These are phyloP conservation scores for Urocynchramus pylzowi DNA, from an alignment of 2,113 vertebrate genomes.

Conservation along the genomic window DNA sequence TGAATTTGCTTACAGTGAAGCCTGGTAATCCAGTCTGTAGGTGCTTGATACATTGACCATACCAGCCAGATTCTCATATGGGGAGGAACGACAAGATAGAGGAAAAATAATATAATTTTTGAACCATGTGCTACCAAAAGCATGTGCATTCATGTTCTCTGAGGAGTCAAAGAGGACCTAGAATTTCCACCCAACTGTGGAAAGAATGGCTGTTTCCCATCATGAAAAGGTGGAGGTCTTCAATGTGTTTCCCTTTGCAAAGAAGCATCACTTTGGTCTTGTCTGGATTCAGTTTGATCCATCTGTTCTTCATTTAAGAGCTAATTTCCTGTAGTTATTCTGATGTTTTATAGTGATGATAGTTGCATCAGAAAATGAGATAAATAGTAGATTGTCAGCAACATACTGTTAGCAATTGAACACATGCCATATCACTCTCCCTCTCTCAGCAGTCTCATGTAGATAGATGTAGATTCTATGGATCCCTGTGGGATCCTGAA, in stretches of 20 bases:
- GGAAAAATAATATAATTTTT: not conserved
- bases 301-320: constrained; percentile 59
- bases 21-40: not conserved
- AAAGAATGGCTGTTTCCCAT: constrained; percentile 50
- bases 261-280: constrained; percentile 59
- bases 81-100: not conserved
- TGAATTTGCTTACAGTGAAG: not conserved
- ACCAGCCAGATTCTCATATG: not conserved
- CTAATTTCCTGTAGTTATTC: constrained; percentile 71
- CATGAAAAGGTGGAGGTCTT: constrained; percentile 60
- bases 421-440: constrained; percentile 55
- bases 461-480: constrained; percentile 11
- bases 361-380: constrained; percentile 69
- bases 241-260: constrained; percentile 45
- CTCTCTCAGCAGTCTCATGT: constrained; percentile 51
- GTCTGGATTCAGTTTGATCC: constrained; percentile 59
- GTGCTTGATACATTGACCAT: not conserved
- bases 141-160: not conserved
- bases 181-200: constrained; percentile 19
- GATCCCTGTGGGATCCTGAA: constrained; percentile 8
- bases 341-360: constrained; percentile 68
- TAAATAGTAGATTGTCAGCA: constrained; percentile 67
- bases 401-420: constrained; percentile 63
- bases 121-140: constrained; percentile 15
- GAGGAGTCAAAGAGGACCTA: constrained; percentile 25